These are phyloP conservation scores for Cosmorhoe ocellata DNA, from an alignment of 2,888 invertebrate genomes.

Conservation along the genomic window DNA sequence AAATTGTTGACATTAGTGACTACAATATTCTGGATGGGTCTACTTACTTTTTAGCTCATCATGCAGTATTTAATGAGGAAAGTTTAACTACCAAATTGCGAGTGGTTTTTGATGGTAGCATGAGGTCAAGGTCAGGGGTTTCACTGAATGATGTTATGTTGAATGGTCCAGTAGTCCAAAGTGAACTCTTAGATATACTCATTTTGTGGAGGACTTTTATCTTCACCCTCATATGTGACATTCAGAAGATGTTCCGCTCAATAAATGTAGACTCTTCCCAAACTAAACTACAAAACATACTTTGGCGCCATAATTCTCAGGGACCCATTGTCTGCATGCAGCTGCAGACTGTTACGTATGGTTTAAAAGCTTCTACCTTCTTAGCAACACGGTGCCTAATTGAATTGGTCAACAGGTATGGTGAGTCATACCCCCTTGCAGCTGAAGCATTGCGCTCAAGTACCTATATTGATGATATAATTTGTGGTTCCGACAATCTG, in stretches of 20 bases:
- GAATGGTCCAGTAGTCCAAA: neutral
- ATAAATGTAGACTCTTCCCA: neutral
- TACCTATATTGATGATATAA: neutral
- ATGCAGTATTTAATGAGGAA: slow-evolving; percentile 1
- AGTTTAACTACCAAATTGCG: neutral
- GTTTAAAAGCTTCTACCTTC: neutral
- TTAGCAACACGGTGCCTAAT: neutral
- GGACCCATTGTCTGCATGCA: neutral
- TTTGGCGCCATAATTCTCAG: neutral
- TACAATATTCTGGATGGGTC: neutral
- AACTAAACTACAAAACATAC: neutral
- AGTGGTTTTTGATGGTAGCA: slow-evolving; percentile 1
- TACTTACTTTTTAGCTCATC: neutral
- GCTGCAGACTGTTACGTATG: neutral
- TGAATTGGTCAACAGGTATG: neutral
- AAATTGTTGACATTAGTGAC: neutral
- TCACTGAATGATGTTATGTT: neutral
- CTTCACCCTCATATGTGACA: neutral
- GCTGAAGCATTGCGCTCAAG: neutral
- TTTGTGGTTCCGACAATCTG: neutral
- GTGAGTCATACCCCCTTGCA: neutral
- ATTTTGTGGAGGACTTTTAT: neutral
- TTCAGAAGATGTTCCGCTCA: neutral
- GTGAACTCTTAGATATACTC: neutral
- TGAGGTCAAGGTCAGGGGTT: neutral